Evolutionary conservation across 2,113 vertebrate genomes (phyloP), one percentile per base, ranked within the genome.

Genomic region (Pygoscelis antarcticus): DNA sequence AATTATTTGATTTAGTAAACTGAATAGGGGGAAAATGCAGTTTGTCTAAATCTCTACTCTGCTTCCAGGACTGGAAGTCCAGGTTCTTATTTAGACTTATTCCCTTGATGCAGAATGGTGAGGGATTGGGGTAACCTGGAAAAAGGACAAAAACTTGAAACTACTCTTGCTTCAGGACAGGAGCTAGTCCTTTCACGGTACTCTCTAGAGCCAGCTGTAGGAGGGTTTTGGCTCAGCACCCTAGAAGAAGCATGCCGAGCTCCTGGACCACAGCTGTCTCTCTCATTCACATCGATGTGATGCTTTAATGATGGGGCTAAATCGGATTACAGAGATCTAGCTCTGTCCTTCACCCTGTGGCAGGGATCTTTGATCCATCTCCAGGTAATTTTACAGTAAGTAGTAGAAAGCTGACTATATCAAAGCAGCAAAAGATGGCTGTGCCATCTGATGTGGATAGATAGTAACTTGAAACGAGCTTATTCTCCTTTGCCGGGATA

Each of bases 291-390:
- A 9, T 26, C 57, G 49, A 80, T 80, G 58, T 54, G 90, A 58
- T 77, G 78, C 87, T 66, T 93, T 91, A 94, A 93, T 90, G 75
- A 54, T 93, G 88, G 71, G 62, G 70, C 78, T 94, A 71, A 92
- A 66, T 88, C 16, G 1, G 71, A 76, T 97, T 93, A 95, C 10
- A 44, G 78, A 58, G 78, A 70, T 64, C 44, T 80, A 87, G 87
- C 92, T 87, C 70, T 88, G 49, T 80, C 75, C 79, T 49, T 64
- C 66, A 40, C 22, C 19, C 82, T 2, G 2, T 86, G 62, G 62
- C 71, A 90, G 82, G 85, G 84, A 54, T 93, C 91, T 93, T 85
- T 79, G 78, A 90, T 97, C 84, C 46, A 7, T 55, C 58, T 90
- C 86, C 68, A 81, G 89, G 82, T 95, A 60, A 90, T 93, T 93